These are phyloP conservation scores for Cecidostiba fungosa DNA, from an alignment of 2,888 invertebrate genomes.

Conservation along the genomic window DNA sequence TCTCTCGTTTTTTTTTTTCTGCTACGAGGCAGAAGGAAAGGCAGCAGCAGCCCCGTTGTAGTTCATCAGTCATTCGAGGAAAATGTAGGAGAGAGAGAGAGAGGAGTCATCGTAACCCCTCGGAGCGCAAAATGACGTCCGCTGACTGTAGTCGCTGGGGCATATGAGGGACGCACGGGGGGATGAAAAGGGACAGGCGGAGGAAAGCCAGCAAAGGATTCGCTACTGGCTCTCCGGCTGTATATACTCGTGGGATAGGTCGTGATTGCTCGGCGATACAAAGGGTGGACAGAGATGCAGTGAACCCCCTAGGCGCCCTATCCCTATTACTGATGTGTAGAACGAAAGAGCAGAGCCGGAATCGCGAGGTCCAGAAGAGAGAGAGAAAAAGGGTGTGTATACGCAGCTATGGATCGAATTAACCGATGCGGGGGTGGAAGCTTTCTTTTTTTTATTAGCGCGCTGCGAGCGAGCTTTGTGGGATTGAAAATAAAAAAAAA, in stretches of 20 bases:
- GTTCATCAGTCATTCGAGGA: constrained; percentile 80
- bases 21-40: constrained; percentile 73
- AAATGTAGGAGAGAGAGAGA: constrained; percentile 67
- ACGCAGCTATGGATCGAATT: constrained; percentile 47
- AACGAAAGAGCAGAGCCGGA: constrained; percentile 26
- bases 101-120: constrained; percentile 74
- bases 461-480: constrained; percentile 21
- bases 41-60: constrained; percentile 72
- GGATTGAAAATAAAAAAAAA: constrained; percentile 25
- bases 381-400: background rate
- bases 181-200: constrained; percentile 62
- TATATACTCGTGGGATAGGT: constrained; percentile 77
- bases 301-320: constrained; percentile 74
- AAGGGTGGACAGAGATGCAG: constrained; percentile 76
- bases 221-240: background rate
- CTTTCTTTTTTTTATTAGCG: constrained; percentile 23
- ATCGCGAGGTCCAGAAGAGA: constrained; percentile 48
- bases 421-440: constrained; percentile 22
- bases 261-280: constrained; percentile 80
- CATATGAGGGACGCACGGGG: constrained; percentile 51
- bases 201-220: constrained; percentile 61
- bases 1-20: constrained; percentile 53
- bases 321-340: constrained; percentile 71
- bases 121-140: constrained; percentile 77
- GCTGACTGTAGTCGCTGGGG: constrained; percentile 58